Percentiles rank a stretch among this genome's conserved stretches.
phyloP scores from a whole-genome alignment of 2,888 invertebrate genomes.

The Hoplodrina blanda region DNA sequence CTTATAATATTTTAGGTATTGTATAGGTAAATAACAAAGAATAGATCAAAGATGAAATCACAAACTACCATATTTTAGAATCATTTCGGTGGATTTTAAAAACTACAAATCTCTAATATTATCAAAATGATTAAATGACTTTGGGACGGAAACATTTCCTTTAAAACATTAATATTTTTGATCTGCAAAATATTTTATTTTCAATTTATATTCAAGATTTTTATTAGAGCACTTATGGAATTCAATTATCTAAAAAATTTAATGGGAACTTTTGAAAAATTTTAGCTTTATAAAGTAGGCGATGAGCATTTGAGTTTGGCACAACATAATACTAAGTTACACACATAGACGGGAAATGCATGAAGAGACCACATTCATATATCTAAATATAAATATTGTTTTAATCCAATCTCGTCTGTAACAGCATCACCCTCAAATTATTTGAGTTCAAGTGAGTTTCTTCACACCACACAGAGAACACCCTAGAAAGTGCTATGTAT shows the following conservation, averaged over 20 bases:
- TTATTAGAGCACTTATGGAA: slow-evolving; percentile 49
- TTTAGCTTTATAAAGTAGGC: slow-evolving; percentile 56
- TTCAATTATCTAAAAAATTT: slow-evolving; percentile 25
- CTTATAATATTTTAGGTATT: slow-evolving; percentile 61
- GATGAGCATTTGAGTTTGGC: slow-evolving; percentile 68
- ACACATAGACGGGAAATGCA: slow-evolving; percentile 52
- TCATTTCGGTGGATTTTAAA: slow-evolving; percentile 71
- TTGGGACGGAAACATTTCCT: slow-evolving; percentile 89
- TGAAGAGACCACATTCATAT: slow-evolving; percentile 53
- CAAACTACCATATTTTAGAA: slow-evolving; percentile 66
- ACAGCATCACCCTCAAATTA: slow-evolving; percentile 12
- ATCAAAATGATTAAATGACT: slow-evolving; percentile 86
- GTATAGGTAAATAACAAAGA: slow-evolving; percentile 66
- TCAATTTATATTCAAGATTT: slow-evolving; percentile 49
- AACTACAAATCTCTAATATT: slow-evolving; percentile 73
- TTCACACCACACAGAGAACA: slow-evolving; percentile 25
- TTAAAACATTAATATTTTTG: slow-evolving; percentile 69
- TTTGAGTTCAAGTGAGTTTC: slow-evolving; percentile 11
- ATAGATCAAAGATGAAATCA: slow-evolving; percentile 71
- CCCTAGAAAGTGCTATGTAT: slow-evolving; percentile 5
- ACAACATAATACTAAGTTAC: slow-evolving; percentile 60
- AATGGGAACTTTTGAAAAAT: slow-evolving; percentile 41
- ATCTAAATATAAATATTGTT: slow-evolving; percentile 36
- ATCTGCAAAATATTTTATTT: slow-evolving; percentile 58
- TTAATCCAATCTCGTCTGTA: slow-evolving; percentile 20